These are phyloP conservation scores for Alviniconcha marisindica DNA, from an alignment of 1,140 invertebrate genomes.

Conservation along the genomic window DNA sequence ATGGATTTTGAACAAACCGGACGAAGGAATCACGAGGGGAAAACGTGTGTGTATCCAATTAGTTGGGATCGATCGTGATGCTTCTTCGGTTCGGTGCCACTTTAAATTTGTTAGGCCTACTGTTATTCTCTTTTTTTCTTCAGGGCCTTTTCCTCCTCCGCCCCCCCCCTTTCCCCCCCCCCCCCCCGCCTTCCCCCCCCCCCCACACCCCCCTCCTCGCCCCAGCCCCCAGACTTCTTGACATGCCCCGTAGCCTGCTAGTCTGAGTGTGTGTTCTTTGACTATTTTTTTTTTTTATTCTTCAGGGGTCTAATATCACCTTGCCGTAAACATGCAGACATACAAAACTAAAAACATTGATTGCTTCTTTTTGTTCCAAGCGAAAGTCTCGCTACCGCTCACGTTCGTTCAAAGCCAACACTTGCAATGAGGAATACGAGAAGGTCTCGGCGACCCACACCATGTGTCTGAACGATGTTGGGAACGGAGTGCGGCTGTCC, in stretches of 20 bases:
- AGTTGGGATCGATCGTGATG: too few species aligned
- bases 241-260: neutral
- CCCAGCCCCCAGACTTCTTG: neutral
- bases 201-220: neutral
- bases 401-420: neutral
- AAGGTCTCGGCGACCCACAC: slow-evolving; percentile 8
- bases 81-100: too few species aligned
- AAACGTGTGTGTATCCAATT: too few species aligned
- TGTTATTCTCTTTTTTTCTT: too few species aligned
- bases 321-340: neutral
- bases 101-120: too few species aligned
- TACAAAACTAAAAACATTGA: neutral
- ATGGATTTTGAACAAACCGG: too few species aligned
- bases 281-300: too few species aligned
- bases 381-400: neutral
- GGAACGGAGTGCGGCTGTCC: neutral
- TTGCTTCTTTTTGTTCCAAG: neutral
- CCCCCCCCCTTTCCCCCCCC: too few species aligned
- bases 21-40: too few species aligned
- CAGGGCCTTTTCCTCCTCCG: too few species aligned
- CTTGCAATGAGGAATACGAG: neutral
- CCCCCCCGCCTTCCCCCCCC: too few species aligned
- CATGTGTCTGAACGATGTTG: slow-evolving; percentile 35
- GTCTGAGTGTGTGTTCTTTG: neutral
- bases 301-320: neutral